Evolutionary conservation across 2,888 invertebrate genomes (phyloP).

Genomic region (Pecten maximus): DNA sequence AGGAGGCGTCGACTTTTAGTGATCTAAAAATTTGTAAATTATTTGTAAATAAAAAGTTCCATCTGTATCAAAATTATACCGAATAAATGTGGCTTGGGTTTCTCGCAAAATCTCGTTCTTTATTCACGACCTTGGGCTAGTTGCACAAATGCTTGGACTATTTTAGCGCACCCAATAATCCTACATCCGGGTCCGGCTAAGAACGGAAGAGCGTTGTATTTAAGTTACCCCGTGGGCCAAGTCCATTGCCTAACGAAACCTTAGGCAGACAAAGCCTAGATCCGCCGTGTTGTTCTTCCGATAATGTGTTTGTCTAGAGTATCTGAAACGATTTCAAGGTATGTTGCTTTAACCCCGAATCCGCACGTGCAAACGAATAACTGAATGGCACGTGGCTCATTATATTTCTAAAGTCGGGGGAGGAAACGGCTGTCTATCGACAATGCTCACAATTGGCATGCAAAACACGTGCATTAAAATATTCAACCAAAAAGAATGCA

Average conservation of each 20-base stretch:
- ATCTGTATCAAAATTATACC: no score
- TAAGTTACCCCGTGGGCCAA: background rate
- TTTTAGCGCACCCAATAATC: background rate
- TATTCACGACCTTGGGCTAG: background rate
- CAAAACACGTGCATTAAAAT: constrained; percentile 9
- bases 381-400: constrained; percentile 35
- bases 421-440: constrained; percentile 6
- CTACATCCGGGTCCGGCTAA: background rate
- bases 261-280: background rate
- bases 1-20: no score
- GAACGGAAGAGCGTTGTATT: background rate
- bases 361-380: constrained; percentile 35
- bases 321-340: constrained; percentile 35
- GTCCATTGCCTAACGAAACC: background rate
- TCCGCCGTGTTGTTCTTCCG: background rate
- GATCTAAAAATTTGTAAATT: no score
- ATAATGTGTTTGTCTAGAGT: constrained; percentile 16
- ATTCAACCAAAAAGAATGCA: background rate
- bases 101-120: background rate
- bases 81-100: no score
- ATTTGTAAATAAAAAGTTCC: no score
- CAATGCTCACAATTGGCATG: constrained; percentile 20
- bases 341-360: constrained; percentile 30
- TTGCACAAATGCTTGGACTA: background rate
- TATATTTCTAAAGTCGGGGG: constrained; percentile 26